Base-by-base conservation (phyloP, 2,888 invertebrate species). In the Oxyteleia sp. region DNA sequence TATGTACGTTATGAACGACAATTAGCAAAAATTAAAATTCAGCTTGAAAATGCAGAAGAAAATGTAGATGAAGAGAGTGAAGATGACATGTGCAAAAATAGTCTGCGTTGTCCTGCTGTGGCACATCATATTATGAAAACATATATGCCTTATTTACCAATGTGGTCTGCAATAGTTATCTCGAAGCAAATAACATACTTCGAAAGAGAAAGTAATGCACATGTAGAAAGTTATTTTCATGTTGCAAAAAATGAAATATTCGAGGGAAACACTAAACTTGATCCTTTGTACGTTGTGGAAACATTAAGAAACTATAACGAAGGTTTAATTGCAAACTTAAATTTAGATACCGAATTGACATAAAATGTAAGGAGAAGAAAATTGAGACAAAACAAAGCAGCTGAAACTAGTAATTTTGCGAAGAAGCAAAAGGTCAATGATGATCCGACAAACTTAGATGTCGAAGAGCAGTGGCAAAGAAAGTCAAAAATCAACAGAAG, bases 141-240 rank as follows among this genome's bases (percentile, higher is more conserved):
- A 0, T 66, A 26, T 11, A 51, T 66, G 41, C 51, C 66, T 0
- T 66, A 51, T 26, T 4, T 66, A 18, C 51, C 66, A 0, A 10
- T 66, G 26, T 66, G 66, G 51, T 16, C 51, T 5, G 38, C 38
- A 20, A 16, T 51, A 0, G 16, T 66, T 8, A 41, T 66, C 1
- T 18, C 0, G 0, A 38, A 51, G 18, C 5, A 5, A 8, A 29
- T 55, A 23, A 53, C 53, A 26, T 1, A 55, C 20, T 43, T 55
- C n/a, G 53, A 68, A n/a, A 53, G 68, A 7, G 7, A 55, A 43
- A 55, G 68, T 13, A 68, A 68, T 29, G 55, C 13, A 20, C 5
- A 15, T 26, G 35, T 64, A 2, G 64, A 64, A 49, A 49, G 64
- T 15, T 64, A 15, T 13, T 64, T 47, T 13, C n/a, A 35, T 26